Evolutionary conservation across 2,797 vertebrate species (phyloP), one percentile per base, ranked within the genome.

Genomic region (Hylomyscus alleni): DNA sequence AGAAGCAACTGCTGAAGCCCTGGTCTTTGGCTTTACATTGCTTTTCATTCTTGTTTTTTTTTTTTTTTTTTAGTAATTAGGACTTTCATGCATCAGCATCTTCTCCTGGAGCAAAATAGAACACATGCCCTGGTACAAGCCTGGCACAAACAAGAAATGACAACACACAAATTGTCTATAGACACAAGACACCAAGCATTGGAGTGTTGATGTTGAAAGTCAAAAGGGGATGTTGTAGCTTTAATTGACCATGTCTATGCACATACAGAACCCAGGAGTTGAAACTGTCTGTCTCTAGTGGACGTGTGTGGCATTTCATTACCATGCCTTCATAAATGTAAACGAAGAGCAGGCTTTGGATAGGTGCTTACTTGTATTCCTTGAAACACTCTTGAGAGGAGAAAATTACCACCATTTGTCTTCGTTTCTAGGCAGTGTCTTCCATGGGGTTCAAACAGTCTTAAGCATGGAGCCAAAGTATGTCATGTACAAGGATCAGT

Each of bases 11-110:
- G 50, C 40, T n/a, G 14, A 85, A 85, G 54, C 31, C 31, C 40
- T 69, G 58, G 29, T 22, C 60, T 50, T 37, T 34, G 73, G 40
- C 73, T 75, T 82, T 80, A 54, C 50, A 37, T 3, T 75, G 44
- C 58, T 13, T 65, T 91, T 31, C 12, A 56, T 37, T 92, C 65
- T 40, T 86, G 11, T 34, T 52, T 97, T 96, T 83, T 13, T 56
- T 92, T 82, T n/a, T 52, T 97, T 96, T 83, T 11, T 52, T 93
- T 82, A 91, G 78, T 76, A 26, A 92, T 29, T 20, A 94, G 47
- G 69, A 75, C 15, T 12, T 94, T 65, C 62, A 56, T 67, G 14
- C 1, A 52, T 93, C 37, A 82, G 81, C 24, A 26, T 89, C 62
- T 89, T 26, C 50, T 72, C 65, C 47, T 26, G 31, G 34, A 78